Evolutionary conservation across 2,797 vertebrate species (phyloP).

Genomic region (Parauchenoglanis ngamensis): DNA sequence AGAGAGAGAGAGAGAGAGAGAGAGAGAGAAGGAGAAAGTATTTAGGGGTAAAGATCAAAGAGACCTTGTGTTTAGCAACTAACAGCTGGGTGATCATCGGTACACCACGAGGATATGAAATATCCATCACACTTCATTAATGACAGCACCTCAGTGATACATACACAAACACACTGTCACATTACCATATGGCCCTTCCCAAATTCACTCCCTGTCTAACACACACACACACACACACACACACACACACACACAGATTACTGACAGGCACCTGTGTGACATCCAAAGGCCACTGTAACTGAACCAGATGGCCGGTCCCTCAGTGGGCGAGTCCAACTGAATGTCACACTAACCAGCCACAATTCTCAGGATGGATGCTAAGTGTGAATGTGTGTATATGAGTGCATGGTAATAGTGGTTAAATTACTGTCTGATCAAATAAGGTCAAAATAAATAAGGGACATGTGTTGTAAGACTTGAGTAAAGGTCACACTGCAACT

Average conservation of each 20-base stretch:
- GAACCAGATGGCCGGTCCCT: conserved; percentile 66
- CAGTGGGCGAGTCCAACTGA: conserved; percentile 47
- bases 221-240: conserved; percentile 13
- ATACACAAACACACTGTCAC: conserved; percentile 60
- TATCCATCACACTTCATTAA: conserved; percentile 77
- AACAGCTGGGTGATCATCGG: conserved; percentile 56
- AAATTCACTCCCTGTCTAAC: conserved; percentile 42
- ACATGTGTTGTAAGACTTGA: conserved; percentile 10
- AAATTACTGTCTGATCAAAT: conserved; percentile 9
- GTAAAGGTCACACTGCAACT: not conserved
- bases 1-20: not conserved
- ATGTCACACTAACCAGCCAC: conserved; percentile 52
- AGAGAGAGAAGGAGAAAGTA: not conserved
- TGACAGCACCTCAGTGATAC: conserved; percentile 64
- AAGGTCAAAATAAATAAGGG: conserved; percentile 11
- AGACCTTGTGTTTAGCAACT: conserved; percentile 60
- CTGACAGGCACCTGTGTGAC: conserved; percentile 63
- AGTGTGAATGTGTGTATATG: conserved; percentile 29
- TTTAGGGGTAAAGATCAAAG: conserved; percentile 52
- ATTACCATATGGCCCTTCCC: conserved; percentile 67
- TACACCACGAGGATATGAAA: conserved; percentile 59
- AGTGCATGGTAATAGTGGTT: conserved; percentile 13
- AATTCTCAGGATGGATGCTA: conserved; percentile 34
- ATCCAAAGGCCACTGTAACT: conserved; percentile 61
- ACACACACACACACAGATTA: conserved; percentile 56